A percentile compares a stretch with the other conserved stretches of the same genome.
These are phyloP conservation scores for Sclerurus mexicanus DNA, from an alignment of 2,113 vertebrate species.

Conservation along the genomic window DNA sequence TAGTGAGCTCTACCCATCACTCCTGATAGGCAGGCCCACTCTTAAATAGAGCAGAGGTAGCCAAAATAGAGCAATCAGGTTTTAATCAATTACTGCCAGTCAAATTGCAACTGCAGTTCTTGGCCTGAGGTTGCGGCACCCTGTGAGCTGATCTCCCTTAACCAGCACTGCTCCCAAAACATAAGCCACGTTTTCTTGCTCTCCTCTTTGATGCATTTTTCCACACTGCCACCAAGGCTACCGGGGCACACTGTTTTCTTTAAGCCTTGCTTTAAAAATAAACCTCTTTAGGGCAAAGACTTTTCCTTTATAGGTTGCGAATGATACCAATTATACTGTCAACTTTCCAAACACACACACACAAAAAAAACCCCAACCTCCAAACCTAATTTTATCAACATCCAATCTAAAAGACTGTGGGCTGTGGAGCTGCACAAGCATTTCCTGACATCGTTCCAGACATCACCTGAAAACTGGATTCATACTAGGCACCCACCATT, in stretches of 20 bases:
- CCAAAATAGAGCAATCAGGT: background rate
- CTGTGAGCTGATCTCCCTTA: background rate
- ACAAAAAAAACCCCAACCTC: too few relatives aligned
- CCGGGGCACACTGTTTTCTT: background rate
- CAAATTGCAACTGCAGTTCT: background rate
- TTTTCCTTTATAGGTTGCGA: background rate
- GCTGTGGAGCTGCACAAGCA: background rate
- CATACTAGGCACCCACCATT: background rate
- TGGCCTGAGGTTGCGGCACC: fast-evolving
- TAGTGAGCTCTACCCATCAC: background rate
- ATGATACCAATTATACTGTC: background rate
- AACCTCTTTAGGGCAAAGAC: background rate
- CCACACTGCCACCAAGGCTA: background rate
- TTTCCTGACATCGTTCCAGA: background rate
- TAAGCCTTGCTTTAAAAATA: background rate
- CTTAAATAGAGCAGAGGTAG: background rate
- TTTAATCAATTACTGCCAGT: background rate
- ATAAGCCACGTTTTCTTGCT: background rate
- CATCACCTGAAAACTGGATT: background rate
- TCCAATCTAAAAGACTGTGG: background rate
- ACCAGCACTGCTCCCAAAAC: background rate
- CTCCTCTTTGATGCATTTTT: background rate
- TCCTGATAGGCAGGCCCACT: background rate
- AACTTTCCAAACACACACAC: background rate
- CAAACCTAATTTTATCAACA: background rate